These are phyloP conservation scores for Anser brachyrhynchus DNA, from an alignment of 2,113 vertebrate species.

Conservation along the genomic window DNA sequence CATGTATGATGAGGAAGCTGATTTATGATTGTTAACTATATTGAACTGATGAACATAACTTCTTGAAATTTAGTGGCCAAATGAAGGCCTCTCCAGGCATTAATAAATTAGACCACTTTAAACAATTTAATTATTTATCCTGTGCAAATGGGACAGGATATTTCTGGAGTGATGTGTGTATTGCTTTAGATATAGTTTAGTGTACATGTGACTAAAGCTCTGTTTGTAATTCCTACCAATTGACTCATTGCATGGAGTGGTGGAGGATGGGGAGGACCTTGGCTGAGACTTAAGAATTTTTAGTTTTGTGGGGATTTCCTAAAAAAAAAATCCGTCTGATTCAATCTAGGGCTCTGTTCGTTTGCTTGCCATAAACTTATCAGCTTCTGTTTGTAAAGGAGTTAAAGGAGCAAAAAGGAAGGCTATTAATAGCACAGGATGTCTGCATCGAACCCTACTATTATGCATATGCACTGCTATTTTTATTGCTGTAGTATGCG, in stretches of 20 bases:
- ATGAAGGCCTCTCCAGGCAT: conserved; percentile 28
- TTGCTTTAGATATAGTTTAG: conserved; percentile 7
- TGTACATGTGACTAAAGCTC: not conserved
- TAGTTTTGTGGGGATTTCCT: not conserved
- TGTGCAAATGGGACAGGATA: not conserved
- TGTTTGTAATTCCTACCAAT: not conserved
- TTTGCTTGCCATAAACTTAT: not conserved
- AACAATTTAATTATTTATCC: conserved; percentile 51
- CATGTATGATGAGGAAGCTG: not conserved
- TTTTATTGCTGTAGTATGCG: not conserved
- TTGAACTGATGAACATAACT: conserved; percentile 21
- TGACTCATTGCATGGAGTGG: not conserved
- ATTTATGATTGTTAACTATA: conserved; percentile 43
- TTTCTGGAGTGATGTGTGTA: conserved; percentile 8
- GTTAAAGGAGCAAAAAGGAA: not conserved
- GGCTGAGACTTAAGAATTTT: not conserved
- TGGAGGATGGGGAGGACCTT: not conserved
- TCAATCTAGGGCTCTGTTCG: not conserved
- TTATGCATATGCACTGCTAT: not conserved
- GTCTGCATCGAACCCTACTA: not conserved
- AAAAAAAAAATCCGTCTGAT: not conserved
- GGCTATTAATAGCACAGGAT: not conserved
- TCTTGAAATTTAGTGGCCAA: conserved; percentile 52
- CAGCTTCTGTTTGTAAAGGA: not conserved
- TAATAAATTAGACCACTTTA: conserved; percentile 41